phyloP scores from a whole-genome alignment of 1,140 invertebrate species.

The Zaprionus lachaisei region DNA sequence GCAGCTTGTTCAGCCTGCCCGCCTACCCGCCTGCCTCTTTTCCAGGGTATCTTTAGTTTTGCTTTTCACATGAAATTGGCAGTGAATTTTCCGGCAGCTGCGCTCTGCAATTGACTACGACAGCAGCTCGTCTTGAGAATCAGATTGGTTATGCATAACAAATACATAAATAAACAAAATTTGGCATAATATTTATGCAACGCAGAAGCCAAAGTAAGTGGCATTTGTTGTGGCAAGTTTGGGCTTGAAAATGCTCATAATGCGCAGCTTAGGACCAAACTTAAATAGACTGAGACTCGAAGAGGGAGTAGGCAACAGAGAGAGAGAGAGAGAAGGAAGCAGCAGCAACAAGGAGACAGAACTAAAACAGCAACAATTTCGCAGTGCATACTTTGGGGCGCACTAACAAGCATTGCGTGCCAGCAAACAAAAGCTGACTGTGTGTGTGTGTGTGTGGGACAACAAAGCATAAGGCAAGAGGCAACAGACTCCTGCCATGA shows the following conservation, averaged over 20 bases:
- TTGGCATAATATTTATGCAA: conserved; percentile 27
- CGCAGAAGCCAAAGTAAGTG: conserved; percentile 17
- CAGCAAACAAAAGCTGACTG: conserved; percentile 61
- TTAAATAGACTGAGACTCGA: conserved; percentile 19
- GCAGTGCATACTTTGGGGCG: conserved; percentile 57
- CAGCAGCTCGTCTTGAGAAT: conserved; percentile 15
- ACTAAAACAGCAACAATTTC: neutral
- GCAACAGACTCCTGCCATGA: conserved; percentile 44
- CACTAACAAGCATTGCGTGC: conserved; percentile 72
- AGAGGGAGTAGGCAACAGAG: neutral
- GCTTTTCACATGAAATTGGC: conserved; percentile 32
- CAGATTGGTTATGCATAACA: conserved; percentile 22
- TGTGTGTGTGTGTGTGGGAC: conserved; percentile 1
- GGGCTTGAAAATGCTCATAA: conserved; percentile 8
- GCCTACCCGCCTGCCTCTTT: neutral
- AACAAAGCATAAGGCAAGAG: conserved; percentile 38
- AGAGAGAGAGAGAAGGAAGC: conserved; percentile 33
- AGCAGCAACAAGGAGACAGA: conserved; percentile 41
- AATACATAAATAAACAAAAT: conserved; percentile 21
- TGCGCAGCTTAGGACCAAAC: conserved; percentile 21
- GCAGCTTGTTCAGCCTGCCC: neutral
- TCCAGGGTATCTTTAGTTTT: conserved; percentile 36
- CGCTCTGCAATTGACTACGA: conserved; percentile 4
- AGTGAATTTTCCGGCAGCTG: conserved; percentile 15
- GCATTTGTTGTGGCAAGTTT: conserved; percentile 14